Conservation (phyloP, 2,888 invertebrate genomes). For the Aphidius colemani region DNA sequence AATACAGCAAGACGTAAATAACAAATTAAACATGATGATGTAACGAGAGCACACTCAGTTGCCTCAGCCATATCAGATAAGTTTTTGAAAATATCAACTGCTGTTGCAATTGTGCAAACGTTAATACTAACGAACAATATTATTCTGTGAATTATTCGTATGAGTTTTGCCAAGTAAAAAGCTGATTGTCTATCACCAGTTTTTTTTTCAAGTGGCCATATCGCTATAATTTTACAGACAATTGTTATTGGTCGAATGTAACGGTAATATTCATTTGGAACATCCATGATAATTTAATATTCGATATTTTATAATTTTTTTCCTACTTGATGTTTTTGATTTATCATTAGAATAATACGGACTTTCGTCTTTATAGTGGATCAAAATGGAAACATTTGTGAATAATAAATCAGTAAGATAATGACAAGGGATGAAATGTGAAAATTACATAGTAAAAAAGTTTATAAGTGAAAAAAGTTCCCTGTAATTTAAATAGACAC, state of each 20-base stretch:
- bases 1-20: slow-evolving; percentile 42
- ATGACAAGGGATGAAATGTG: too few relatives aligned
- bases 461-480: too few relatives aligned
- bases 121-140: slow-evolving; percentile 34
- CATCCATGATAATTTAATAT: too few relatives aligned
- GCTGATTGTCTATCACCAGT: slow-evolving; percentile 5
- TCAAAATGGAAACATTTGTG: too few relatives aligned
- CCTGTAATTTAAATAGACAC: too few relatives aligned
- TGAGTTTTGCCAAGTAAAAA: not conserved
- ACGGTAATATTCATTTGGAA: slow-evolving; percentile 36
- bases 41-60: slow-evolving; percentile 46
- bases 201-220: slow-evolving; percentile 43
- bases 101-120: slow-evolving; percentile 29
- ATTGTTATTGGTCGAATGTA: slow-evolving; percentile 40
- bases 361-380: too few relatives aligned
- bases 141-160: slow-evolving; percentile 33
- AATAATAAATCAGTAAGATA: too few relatives aligned
- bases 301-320: too few relatives aligned
- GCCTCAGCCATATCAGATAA: slow-evolving; percentile 44
- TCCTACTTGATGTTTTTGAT: too few relatives aligned
- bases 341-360: too few relatives aligned
- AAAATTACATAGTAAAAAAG: too few relatives aligned
- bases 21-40: slow-evolving; percentile 39
- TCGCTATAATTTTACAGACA: slow-evolving; percentile 35
- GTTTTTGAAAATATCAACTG: slow-evolving; percentile 39